These are phyloP conservation scores for Papilio demoleus DNA, from an alignment of 2,888 invertebrate genomes.

Conservation along the genomic window DNA sequence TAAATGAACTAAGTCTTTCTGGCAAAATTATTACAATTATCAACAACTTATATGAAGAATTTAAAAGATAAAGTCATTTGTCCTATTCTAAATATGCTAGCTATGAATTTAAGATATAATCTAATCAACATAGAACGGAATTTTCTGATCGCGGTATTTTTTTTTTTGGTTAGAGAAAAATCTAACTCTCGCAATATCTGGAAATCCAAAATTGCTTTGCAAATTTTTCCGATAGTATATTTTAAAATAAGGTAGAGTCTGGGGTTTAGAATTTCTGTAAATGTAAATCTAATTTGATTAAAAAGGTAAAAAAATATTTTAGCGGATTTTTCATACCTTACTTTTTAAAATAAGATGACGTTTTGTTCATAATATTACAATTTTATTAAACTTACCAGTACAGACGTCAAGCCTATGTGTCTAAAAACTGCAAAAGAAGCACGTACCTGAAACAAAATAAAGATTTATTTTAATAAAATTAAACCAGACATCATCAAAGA, in stretches of 20 bases:
- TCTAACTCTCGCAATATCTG: not conserved
- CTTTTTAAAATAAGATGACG: not conserved
- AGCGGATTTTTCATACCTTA: not conserved
- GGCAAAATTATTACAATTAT: not conserved
- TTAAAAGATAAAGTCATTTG: not conserved
- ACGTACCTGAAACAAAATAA: constrained; percentile 35
- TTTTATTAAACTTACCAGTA: not conserved
- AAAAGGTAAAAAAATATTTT: not conserved
- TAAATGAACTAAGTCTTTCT: not conserved
- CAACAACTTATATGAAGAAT: not conserved
- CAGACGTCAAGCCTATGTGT: not conserved
- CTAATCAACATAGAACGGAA: not conserved
- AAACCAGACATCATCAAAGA: constrained; percentile 2
- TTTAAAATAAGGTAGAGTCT: not conserved
- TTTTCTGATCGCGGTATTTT: constrained; percentile 1
- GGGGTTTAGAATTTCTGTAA: constrained; percentile 8
- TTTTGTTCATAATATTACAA: constrained; percentile 14
- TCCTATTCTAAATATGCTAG: not conserved
- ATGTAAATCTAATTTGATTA: not conserved
- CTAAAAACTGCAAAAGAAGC: not conserved
- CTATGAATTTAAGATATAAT: constrained; percentile 7
- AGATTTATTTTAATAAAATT: not conserved
- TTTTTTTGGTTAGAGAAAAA: constrained; percentile 15
- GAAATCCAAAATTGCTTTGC: constrained; percentile 20
- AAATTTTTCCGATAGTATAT: constrained; percentile 14